Evolutionary conservation across 2,797 vertebrate genomes (phyloP), one percentile per base, ranked within the genome.

Genomic region (Rhinophrynus dorsalis): DNA sequence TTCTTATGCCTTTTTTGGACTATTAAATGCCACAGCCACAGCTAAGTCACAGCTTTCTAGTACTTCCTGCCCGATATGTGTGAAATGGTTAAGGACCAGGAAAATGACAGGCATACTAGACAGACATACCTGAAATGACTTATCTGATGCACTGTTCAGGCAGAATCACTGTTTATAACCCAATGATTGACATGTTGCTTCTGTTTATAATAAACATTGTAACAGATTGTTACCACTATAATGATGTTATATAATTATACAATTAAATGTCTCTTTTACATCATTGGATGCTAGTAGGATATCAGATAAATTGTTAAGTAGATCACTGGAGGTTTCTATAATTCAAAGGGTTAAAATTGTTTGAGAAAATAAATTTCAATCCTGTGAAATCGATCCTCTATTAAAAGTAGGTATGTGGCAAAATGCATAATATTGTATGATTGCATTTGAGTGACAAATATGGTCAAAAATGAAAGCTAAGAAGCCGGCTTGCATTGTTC

Each of bases 21-120:
- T 85, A 75, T 81, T 83, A 82, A n/a, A 72, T 83, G 84, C 76
- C 88, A 85, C 84, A 83, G 76, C 78, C 80, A 73, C 73, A 61
- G 76, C 85, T 86, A 91, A 92, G 85, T 87, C 88, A 86, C 79
- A 76, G 78, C 79, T 80, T 42, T 55, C 77, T 74, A 80, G 51
- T 20, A 70, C 81, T 79, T 80, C 71, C 72, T 23, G 86, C 84
- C 89, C 86, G 86, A 89, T 83, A 91, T 88, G 88, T 82, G 88
- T 89, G 85, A 83, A 85, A 90, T 87, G 90, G 87, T 92, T 90
- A 84, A 79, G 86, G 87, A 85, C 85, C 82, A 84, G 78, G 79
- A 84, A 83, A 84, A 85, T 83, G 89, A 86, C 85, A 81, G 83
- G 84, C 82, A 83, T 83, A 82, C 87, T 89, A 89, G 83, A 88